Percentiles rank a stretch among this genome's conserved stretches.
Evolutionary conservation across 1,140 invertebrate genomes (phyloP).

Genomic region (Globodera rostochiensis): DNA sequence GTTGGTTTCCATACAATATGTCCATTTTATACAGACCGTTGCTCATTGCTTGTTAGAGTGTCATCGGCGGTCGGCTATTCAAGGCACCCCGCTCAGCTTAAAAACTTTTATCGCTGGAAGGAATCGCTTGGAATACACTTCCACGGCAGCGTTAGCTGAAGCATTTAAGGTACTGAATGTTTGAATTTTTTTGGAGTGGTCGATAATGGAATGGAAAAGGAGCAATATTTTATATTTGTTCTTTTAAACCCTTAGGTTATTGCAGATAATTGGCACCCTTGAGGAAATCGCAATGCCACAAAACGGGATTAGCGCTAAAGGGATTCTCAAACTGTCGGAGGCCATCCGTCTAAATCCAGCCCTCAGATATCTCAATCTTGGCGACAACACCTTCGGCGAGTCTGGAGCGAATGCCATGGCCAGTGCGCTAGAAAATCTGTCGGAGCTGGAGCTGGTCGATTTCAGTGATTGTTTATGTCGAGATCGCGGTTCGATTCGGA

Average conservation of each 20-base stretch:
- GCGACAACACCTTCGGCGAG: constrained; percentile 86
- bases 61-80: constrained; percentile 72
- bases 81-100: constrained; percentile 74
- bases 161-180: constrained; percentile 75
- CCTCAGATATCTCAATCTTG: constrained; percentile 82
- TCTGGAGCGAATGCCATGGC: constrained; percentile 78
- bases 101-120: constrained; percentile 87
- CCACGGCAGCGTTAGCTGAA: constrained; percentile 79
- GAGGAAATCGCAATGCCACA: constrained; percentile 91
- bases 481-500: constrained; percentile 39
- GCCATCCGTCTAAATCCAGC: constrained; percentile 78
- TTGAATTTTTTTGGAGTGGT: constrained; percentile 19
- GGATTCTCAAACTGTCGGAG: constrained; percentile 78
- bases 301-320: constrained; percentile 88
- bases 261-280: constrained; percentile 74
- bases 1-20: constrained; percentile 8
- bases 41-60: constrained; percentile 79
- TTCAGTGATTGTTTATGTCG: constrained; percentile 62
- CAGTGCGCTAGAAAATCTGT: constrained; percentile 57
- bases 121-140: constrained; percentile 90
- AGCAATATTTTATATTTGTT: too few species aligned
- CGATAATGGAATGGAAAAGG: too few species aligned
- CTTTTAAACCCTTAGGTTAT: constrained; percentile 22
- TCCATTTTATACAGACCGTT: constrained; percentile 71
- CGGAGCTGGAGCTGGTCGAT: constrained; percentile 48